Percentiles rank a stretch among this genome's conserved stretches.
Conservation (phyloP, 2,113 vertebrate species). For the Trogon surrucura region DNA sequence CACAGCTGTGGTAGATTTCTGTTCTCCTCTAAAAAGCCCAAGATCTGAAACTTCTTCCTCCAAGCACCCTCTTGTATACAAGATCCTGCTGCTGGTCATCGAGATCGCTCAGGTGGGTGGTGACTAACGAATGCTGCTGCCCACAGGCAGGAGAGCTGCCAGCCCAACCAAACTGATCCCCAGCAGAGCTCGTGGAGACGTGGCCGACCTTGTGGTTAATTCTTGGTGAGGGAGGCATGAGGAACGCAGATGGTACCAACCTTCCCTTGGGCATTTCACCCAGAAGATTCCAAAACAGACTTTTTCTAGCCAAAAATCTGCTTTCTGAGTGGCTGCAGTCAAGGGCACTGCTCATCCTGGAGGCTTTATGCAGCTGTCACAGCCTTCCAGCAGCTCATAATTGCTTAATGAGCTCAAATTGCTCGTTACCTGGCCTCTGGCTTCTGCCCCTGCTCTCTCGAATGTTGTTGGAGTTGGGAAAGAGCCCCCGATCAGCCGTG, state of each 20-base stretch:
- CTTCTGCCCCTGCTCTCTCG: not conserved
- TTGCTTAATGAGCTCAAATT: not conserved
- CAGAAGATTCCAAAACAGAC: not conserved
- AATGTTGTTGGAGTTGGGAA: fast-evolving
- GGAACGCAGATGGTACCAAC: not conserved
- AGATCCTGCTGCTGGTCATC: not conserved
- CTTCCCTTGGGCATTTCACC: not conserved
- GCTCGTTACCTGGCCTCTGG: not conserved
- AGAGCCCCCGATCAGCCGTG: not conserved
- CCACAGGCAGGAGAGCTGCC: not conserved
- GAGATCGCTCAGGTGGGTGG: not conserved
- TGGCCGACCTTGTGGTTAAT: not conserved
- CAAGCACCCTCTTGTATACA: not conserved
- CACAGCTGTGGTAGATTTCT: not conserved
- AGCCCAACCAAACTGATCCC: not conserved
- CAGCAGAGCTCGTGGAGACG: fast-evolving
- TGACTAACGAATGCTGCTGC: not conserved
- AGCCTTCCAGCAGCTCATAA: not conserved
- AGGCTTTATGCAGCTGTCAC: not conserved
- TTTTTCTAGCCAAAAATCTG: not conserved
- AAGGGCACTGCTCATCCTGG: not conserved
- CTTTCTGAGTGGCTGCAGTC: not conserved
- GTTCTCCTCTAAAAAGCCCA: not conserved
- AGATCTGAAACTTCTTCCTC: not conserved
- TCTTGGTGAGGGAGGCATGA: not conserved